Base-by-base conservation (phyloP, 2,113 vertebrate species). In the Tachycineta bicolor region DNA sequence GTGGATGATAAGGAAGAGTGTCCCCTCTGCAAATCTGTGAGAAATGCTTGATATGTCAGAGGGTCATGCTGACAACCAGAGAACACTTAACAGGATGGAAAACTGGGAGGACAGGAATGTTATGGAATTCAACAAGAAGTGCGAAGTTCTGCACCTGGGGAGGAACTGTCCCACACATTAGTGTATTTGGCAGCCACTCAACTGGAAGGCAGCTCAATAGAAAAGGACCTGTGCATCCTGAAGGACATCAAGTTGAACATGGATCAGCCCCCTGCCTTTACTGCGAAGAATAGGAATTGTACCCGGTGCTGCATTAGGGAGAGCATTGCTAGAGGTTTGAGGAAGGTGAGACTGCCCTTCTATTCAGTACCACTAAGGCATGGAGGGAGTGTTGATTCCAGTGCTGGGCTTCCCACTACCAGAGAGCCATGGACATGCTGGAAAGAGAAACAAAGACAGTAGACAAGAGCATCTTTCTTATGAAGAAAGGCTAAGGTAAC, bases 321-420 rank as follows among this genome's bases (percentile, higher is more conserved):
- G 19, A 64, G 2, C 0, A 0, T 12, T 63, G 19, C 5, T 22
- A 33, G 22, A 4, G 24, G 20, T 29, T 29, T 16, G 23, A 60
- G 19, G 5, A 13, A 78, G 20, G 6, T 52, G 33, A 39, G 22
- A 10, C 20, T 78, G 21, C 28, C 16, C 24, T 25, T 77, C 53
- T 74, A 4, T 25, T 69, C 6, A 10, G 6, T 4, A 49, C 19
- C 69, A 13, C 10, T n/a, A 12, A 82, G 22, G 14, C 10, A 29
- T 8, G 10, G 33, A 20, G 18, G 16, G 9, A 75, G 1, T 20
- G 7, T 3, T 79, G 14, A 18, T 39, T 37, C 8, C 19, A 6
- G 3, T 47, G 4, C 13, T 33, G 16, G 28, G 19, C 6, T 74
- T 81, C 12, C 37, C 44, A 17, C 14, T n/a, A 28, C 15, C 39